Evolutionary conservation across 1,140 invertebrate genomes (phyloP), one percentile per base, ranked within the genome.

Genomic region (Catajapyx aquilonaris): DNA sequence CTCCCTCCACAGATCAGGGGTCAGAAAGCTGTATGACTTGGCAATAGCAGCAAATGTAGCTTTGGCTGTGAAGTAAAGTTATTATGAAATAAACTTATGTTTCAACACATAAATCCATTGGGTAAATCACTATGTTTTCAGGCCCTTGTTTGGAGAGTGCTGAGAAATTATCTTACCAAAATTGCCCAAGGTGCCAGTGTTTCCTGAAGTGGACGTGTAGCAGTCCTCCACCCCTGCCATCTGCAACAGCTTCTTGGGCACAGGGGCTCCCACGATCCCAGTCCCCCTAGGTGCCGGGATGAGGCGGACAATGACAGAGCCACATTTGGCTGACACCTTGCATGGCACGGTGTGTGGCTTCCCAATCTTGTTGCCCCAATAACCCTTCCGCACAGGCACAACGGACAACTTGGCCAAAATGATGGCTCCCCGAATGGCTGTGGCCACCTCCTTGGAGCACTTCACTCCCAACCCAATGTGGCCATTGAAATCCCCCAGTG

Each of bases 191-290:
- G 95, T 99, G 41, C 87, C 88, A 42, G 95, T 99, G 16, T 86
- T 88, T 21, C 94, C 95, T 56, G 83, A 71, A 38, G 91, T 86
- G 17, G 86, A 90, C 10, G 94, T 99, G 59, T 98, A 98, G 53
- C 93, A 97, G 64, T 98, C 94, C 51, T 98, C 87, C 57, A 99
- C 96, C 62, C 94, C 94, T 58, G 94, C 91, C 94, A 97, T 97
- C 51, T 84, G 81, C 37, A 99, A 65, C 16, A 99, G 64, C 56
- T 98, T 99, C 65, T 98, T 99, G 11, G 95, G 94, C 4, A 99
- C 93, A 34, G 93, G 93, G 34, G 95, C 95, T 46, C 90, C 94
- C 11, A 99, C 95, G 59, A 99, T 95, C 40, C 95, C 95, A 47
- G 95, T 99, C 70, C 95, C 94, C 69, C 95, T 80, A 20, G 95